These are phyloP conservation scores for Sarcoramphus papa DNA, from an alignment of 2,797 vertebrate genomes.

Conservation along the genomic window DNA sequence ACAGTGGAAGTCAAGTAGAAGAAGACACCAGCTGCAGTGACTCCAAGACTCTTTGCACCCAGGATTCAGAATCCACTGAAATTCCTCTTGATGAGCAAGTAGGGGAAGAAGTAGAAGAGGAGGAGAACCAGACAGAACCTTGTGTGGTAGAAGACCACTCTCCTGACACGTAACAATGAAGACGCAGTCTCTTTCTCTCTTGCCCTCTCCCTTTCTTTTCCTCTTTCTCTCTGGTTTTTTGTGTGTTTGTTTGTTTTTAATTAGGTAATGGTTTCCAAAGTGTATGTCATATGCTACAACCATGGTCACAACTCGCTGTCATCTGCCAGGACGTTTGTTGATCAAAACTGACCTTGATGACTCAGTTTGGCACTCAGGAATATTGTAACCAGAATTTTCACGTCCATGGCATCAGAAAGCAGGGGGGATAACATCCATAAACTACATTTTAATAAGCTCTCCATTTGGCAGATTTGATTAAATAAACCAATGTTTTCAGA, in stretches of 20 bases:
- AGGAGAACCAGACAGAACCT: slow-evolving; percentile 75
- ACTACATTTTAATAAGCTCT: slow-evolving; percentile 46
- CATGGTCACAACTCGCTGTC: slow-evolving; percentile 77
- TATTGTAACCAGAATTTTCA: slow-evolving; percentile 82
- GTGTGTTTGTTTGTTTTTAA: neutral
- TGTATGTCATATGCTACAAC: slow-evolving; percentile 82
- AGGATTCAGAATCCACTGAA: slow-evolving; percentile 97
- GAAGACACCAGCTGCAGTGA: slow-evolving; percentile 98
- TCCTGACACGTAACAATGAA: slow-evolving; percentile 86
- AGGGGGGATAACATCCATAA: slow-evolving; percentile 32
- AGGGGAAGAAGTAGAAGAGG: slow-evolving; percentile 84
- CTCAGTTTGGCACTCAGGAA: slow-evolving; percentile 98
- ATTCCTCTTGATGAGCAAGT: slow-evolving; percentile 94
- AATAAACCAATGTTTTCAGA: slow-evolving; percentile 57
- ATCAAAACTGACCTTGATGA: slow-evolving; percentile 83
- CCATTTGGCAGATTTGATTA: slow-evolving; percentile 33
- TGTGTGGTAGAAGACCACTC: slow-evolving; percentile 77
- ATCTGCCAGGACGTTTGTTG: slow-evolving; percentile 79
- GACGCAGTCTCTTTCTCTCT: slow-evolving; percentile 51
- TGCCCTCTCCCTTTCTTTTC: neutral
- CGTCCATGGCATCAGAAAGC: slow-evolving; percentile 61
- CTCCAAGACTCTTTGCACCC: slow-evolving; percentile 98
- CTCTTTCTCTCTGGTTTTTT: neutral
- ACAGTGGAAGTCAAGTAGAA: slow-evolving; percentile 93
- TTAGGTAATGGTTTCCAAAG: slow-evolving; percentile 80